These are phyloP conservation scores for Apostichopus japonicus DNA, from an alignment of 35 echinoderm and acorn worm species.

Conservation along the genomic window DNA sequence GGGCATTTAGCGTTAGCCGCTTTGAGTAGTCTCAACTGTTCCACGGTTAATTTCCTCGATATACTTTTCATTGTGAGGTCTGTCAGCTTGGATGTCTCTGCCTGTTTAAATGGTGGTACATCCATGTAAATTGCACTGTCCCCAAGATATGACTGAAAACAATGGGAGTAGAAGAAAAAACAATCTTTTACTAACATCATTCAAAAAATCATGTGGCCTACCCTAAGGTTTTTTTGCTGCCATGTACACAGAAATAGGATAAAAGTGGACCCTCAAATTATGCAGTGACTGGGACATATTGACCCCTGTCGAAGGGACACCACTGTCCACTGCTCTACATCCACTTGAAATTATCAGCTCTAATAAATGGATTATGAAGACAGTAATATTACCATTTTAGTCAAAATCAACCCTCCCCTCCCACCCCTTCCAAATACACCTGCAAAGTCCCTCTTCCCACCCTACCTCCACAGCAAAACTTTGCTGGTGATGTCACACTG, in stretches of 20 bases:
- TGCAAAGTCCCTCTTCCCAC: no score
- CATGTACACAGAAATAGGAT: background rate
- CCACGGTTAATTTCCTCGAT: constrained; percentile 72
- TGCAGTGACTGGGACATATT: no score
- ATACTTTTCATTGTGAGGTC: constrained; percentile 74
- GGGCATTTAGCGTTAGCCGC: constrained; percentile 47
- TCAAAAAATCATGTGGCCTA: background rate
- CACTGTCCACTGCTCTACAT: no score
- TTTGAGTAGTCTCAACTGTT: constrained; percentile 67
- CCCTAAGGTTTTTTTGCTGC: no score
- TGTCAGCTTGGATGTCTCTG: constrained; percentile 63
- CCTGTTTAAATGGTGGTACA: constrained; percentile 67
- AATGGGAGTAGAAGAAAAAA: constrained; percentile 40
- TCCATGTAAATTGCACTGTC: constrained; percentile 83
- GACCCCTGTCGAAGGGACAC: no score
- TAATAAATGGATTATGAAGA: no score
- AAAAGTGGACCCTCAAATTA: background rate
- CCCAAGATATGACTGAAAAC: constrained; percentile 69
- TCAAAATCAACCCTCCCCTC: no score
- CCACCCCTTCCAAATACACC: no score
- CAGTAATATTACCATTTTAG: no score
- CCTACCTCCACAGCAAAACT: no score
- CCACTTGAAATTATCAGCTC: no score
- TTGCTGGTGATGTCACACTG: no score
- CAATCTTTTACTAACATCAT: background rate